Evolutionary conservation across 2,888 invertebrate species (phyloP), one percentile per base, ranked within the genome.

Genomic region (Erynnis tages): DNA sequence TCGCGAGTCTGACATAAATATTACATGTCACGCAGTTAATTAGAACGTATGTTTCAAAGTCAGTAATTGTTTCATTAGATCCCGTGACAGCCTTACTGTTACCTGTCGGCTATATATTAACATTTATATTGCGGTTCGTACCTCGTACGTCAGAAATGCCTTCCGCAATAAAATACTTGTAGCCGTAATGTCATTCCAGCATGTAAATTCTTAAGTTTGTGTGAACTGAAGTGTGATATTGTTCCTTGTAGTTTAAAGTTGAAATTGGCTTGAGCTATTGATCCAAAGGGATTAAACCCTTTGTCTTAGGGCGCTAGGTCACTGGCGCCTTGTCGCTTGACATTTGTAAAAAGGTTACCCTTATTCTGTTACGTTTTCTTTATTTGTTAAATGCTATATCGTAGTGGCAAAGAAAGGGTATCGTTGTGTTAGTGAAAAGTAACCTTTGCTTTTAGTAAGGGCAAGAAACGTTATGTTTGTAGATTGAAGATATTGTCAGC

Each of bases 311-410:
- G 82, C 77, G 76, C 76, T 71, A 71, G 71, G 76, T 71, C 77
- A 71, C 71, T 73, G 79, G 69, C 76, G 73, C 73, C 66, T 72
- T 76, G 75, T 76, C 77, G 80, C 73, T 71, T 89, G 89, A 79
- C 89, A 89, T 89, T 89, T 87, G 70, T 79, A 70, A 70, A 88
- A 89, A 89, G 88, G 89, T 87, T 78, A 82, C 78, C 76, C 75
- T 76, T 67, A 73, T 76, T 79, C 76, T 71, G 76, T 78, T 53
- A 61, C 69, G 74, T 79, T 85, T 86, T 82, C 87, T 87, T 82
- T 72, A 71, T 75, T 71, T 69, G 76, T 76, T 81, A 79, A 79
- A 75, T 80, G 53, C 73, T 73, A 73, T 72, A 75, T 77, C 78
- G 73, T 76, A 76, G 76, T 76, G 68, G 66, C 67, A 65, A 73